Percentiles rank a stretch among this genome's conserved stretches.
These are phyloP conservation scores for Decapterus maruadsi DNA, from an alignment of 2,797 vertebrate species.

Conservation along the genomic window DNA sequence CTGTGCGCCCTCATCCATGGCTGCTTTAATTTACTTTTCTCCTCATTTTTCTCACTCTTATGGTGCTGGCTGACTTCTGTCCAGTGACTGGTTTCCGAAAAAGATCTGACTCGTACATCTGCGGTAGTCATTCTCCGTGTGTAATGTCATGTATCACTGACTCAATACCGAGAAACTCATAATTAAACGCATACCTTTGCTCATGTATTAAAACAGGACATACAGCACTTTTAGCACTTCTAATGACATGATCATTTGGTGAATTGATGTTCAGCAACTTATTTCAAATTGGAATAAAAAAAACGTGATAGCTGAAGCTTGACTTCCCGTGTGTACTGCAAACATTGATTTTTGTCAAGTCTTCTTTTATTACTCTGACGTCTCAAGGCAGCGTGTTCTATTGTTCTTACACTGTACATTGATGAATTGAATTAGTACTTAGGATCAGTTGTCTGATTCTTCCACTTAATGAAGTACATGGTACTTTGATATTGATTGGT, in stretches of 20 bases:
- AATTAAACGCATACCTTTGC: neutral
- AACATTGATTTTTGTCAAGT: neutral
- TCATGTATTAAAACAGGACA: too few relatives aligned
- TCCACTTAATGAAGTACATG: neutral
- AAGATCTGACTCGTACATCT: neutral
- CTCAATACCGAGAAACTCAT: neutral
- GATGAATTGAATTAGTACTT: conserved; percentile 5
- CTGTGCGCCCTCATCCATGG: neutral
- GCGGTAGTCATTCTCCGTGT: neutral
- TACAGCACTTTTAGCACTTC: too few relatives aligned
- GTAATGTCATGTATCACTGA: neutral
- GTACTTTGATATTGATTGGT: neutral
- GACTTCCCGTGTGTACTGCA: neutral
- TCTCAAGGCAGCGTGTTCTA: neutral
- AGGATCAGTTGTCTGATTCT: conserved; percentile 14
- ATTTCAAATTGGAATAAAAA: neutral
- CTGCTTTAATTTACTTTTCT: conserved; percentile 12
- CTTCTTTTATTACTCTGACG: neutral
- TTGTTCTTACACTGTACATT: neutral
- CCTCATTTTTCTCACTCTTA: neutral
- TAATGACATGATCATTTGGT: too few relatives aligned
- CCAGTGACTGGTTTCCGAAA: neutral
- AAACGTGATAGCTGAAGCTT: neutral
- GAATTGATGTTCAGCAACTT: too few relatives aligned
- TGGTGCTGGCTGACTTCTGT: neutral